A percentile compares a stretch with the other conserved stretches of the same genome.
Conservation (phyloP, 2,888 invertebrate genomes). For the Tineola bisselliella region DNA sequence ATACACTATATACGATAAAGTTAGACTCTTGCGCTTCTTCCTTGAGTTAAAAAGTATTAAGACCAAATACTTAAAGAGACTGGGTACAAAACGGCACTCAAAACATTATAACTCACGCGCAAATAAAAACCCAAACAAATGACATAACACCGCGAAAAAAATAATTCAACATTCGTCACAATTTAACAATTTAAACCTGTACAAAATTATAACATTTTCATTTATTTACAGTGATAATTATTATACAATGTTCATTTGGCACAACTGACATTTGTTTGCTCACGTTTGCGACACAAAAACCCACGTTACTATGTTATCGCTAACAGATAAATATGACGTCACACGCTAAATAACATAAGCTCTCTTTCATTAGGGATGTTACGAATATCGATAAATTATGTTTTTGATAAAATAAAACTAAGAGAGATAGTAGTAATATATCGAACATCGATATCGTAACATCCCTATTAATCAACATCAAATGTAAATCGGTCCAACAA, state of each 20-base stretch:
- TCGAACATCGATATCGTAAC: neutral
- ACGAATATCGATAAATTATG: no score
- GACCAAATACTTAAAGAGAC: no score
- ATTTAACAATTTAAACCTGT: no score
- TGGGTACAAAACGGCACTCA: no score
- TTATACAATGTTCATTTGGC: conserved; percentile 3
- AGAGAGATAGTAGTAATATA: no score
- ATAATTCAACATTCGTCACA: no score
- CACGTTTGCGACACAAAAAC: neutral
- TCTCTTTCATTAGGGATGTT: neutral
- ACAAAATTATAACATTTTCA: neutral
- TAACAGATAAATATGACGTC: neutral
- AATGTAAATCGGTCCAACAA: conserved; percentile 6
- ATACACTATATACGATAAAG: no score
- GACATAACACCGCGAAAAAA: no score
- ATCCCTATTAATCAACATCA: neutral
- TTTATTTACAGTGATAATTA: neutral
- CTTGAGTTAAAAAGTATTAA: no score
- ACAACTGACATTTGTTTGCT: neutral
- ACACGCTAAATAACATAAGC: neutral
- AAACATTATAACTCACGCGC: no score
- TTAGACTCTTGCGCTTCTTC: no score
- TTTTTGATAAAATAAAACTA: no score
- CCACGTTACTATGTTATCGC: neutral
- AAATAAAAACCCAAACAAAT: neutral